phyloP scores from a whole-genome alignment of 30 jellyfish, hydroid and myxozoan species.

The Aurelia sp. region DNA sequence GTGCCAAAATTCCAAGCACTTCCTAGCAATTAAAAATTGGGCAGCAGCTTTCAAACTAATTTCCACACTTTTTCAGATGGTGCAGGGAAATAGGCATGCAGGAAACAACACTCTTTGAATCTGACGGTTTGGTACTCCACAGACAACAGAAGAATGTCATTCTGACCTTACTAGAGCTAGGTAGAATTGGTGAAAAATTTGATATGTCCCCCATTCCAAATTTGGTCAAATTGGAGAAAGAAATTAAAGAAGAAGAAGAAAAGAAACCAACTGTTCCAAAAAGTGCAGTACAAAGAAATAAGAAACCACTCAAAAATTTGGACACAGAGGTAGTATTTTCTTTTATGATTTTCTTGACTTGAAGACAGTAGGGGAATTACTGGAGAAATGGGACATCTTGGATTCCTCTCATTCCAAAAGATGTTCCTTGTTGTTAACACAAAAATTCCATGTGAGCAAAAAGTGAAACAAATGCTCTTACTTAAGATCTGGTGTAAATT shows the following conservation, averaged over 20 bases:
- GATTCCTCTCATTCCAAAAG: too few species aligned
- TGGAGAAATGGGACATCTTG: too few species aligned
- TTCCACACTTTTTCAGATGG: slow-evolving; percentile 47
- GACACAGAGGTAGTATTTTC: slow-evolving; percentile 64
- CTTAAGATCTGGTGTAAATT: too few species aligned
- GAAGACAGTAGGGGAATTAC: too few species aligned
- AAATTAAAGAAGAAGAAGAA: slow-evolving; percentile 68
- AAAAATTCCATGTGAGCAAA: too few species aligned
- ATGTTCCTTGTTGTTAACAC: too few species aligned
- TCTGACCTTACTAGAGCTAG: slow-evolving; percentile 76
- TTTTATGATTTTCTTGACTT: background rate
- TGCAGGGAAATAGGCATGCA: slow-evolving; percentile 75
- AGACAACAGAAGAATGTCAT: slow-evolving; percentile 63
- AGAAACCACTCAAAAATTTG: slow-evolving; percentile 14
- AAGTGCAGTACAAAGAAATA: background rate
- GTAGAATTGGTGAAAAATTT: slow-evolving; percentile 63
- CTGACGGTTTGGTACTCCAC: slow-evolving; percentile 86
- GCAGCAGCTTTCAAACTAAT: too few species aligned
- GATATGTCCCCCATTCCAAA: slow-evolving; percentile 75
- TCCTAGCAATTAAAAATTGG: too few species aligned
- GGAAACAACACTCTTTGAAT: slow-evolving; percentile 79
- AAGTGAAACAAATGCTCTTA: too few species aligned
- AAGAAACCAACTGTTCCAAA: slow-evolving; percentile 11
- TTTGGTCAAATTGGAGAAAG: slow-evolving; percentile 69
- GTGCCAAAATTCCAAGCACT: too few species aligned